phyloP scores from a whole-genome alignment of 2,888 invertebrate species.

The Serrognathus titanus region DNA sequence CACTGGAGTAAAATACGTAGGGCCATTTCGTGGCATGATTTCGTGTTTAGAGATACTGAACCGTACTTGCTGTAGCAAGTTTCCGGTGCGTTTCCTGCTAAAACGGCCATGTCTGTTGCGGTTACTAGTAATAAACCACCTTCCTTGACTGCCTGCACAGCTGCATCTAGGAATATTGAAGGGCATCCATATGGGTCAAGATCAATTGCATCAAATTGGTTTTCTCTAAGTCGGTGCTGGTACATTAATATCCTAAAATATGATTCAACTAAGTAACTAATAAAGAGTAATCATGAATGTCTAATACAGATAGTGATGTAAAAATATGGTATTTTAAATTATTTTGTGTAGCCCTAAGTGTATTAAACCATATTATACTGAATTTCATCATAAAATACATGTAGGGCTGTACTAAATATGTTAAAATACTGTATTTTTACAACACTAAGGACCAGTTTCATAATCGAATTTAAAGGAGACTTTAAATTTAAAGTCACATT shows the following conservation, averaged over 20 bases:
- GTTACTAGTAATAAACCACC: conserved; percentile 91
- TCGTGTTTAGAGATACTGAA: conserved; percentile 78
- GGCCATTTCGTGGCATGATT: conserved; percentile 94
- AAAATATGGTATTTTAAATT: too few species aligned
- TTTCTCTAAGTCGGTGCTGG: conserved; percentile 59
- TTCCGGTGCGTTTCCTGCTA: conserved; percentile 94
- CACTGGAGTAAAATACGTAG: conserved; percentile 88
- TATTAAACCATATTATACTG: too few species aligned
- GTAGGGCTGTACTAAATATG: too few species aligned
- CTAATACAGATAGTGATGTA: too few species aligned
- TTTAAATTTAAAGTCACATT: too few species aligned
- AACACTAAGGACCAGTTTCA: too few species aligned
- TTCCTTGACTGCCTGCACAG: conserved; percentile 75
- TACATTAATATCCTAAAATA: conserved; percentile 77
- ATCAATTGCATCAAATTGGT: conserved; percentile 86
- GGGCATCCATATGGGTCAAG: conserved; percentile 98
- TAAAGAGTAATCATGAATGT: too few species aligned
- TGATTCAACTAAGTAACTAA: too few species aligned
- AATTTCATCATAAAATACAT: too few species aligned
- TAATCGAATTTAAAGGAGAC: too few species aligned
- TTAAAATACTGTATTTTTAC: too few species aligned
- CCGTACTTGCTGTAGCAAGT: conserved; percentile 93
- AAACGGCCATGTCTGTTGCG: conserved; percentile 94
- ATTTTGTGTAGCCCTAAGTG: too few species aligned
- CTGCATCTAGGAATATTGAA: conserved; percentile 84